Base-by-base conservation (phyloP, 2,797 vertebrate species). In the Menidia menidia region DNA sequence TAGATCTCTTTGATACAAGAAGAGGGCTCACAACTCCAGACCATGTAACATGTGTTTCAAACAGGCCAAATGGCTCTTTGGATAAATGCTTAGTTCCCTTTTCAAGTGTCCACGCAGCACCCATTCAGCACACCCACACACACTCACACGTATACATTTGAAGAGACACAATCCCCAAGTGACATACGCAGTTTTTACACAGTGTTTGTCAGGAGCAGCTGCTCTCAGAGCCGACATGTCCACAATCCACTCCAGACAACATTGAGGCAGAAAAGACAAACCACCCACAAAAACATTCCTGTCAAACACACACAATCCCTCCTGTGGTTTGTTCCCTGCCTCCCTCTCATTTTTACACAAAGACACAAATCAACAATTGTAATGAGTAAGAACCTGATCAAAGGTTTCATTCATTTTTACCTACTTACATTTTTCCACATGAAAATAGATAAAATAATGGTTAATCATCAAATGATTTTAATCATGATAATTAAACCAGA, bases 301-400 rank as follows among this genome's bases (percentile, higher is more conserved):
- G 88, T 91, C 90, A 90, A 89, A 86, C 68, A 85, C 89, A 92
- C 85, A 88, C 82, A 85, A 74, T 87, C 89, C 78, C 83, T 82
- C 75, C 74, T 81, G 79, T 32, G 32, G 61, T 33, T 64, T 60
- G 53, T 52, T 48, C 18, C 64, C 64, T 45, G 10, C 15, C 60
- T 64, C 55, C 58, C 54, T 43, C 35, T 31, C 43, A 16, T 48
- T 64, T 58, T 54, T 13, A 70, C 68, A 71, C 61, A 77, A 25
- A 66, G n/a, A 45, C 11, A 62, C 55, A 63, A 68, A 44, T 60
- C 32, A 25, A 16, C 60, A 55, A 59, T 16, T 50, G 65, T 51
- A 73, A 69, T 68, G 64, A 68, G 54, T 39, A 65, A 42, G 61
- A 65, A 41, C 50, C 62, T 67, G 13, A 78, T 62, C 14, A 57